Conservation (phyloP, 2,113 vertebrate species). For the Trochalopteron elliotii region DNA sequence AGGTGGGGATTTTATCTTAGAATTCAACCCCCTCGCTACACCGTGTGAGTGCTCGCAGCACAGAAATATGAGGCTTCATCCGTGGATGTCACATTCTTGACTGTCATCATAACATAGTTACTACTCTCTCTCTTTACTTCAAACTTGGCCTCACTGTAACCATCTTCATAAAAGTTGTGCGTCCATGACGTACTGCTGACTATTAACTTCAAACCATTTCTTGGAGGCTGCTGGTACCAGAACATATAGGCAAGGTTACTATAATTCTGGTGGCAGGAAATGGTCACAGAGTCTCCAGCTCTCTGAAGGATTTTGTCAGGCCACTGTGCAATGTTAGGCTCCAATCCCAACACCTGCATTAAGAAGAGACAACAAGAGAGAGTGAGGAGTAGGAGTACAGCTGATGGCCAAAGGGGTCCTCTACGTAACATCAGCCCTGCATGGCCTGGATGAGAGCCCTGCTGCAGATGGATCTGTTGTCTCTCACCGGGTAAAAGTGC, state of each 20-base stretch:
- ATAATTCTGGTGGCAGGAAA: background rate
- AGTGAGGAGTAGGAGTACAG: background rate
- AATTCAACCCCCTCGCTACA: background rate
- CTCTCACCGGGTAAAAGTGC: background rate
- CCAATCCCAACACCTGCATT: background rate
- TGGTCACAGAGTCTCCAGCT: background rate
- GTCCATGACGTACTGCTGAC: background rate
- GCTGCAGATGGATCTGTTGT: background rate
- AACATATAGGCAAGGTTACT: background rate
- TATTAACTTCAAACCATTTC: background rate
- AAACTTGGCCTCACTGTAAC: conserved; percentile 4
- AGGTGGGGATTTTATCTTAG: background rate
- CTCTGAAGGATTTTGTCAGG: background rate
- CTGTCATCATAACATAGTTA: background rate
- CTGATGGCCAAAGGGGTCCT: background rate
- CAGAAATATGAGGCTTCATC: background rate
- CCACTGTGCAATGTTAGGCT: background rate
- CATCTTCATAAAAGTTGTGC: background rate
- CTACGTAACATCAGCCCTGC: background rate
- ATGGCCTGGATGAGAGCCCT: background rate
- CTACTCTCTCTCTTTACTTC: background rate
- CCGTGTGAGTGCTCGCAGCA: background rate
- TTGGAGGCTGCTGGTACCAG: background rate
- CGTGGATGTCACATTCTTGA: background rate
- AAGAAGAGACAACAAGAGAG: background rate